Evolutionary conservation across 2,888 invertebrate species (phyloP).

Genomic region (Aplocera efformata): DNA sequence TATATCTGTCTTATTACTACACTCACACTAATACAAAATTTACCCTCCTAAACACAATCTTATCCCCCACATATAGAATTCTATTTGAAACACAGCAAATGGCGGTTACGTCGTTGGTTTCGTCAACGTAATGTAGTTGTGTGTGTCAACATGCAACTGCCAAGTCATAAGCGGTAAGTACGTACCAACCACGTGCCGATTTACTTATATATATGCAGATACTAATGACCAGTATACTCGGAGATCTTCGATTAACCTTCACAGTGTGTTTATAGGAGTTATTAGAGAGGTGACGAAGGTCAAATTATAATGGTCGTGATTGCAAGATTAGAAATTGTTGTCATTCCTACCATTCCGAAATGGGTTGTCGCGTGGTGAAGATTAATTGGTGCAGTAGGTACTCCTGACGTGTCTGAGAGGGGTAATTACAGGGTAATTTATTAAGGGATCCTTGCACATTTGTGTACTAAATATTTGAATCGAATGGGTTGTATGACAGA

Average conservation of each 20-base stretch:
- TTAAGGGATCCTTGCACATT: too few species aligned
- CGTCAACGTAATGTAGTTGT: slow-evolving; percentile 30
- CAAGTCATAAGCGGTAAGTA: slow-evolving; percentile 47
- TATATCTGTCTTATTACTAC: slow-evolving; percentile 50
- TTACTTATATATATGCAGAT: slow-evolving; percentile 37
- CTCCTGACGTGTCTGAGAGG: slow-evolving; percentile 16
- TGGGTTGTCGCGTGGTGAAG: slow-evolving; percentile 29
- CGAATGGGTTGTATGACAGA: too few species aligned
- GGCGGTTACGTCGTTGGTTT: slow-evolving; percentile 23
- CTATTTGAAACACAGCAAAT: slow-evolving; percentile 14
- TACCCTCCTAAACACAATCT: slow-evolving; percentile 17
- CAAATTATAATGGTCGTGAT: slow-evolving; percentile 26
- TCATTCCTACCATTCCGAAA: slow-evolving; percentile 28
- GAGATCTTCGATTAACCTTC: slow-evolving; percentile 32
- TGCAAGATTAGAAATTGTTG: slow-evolving; percentile 36
- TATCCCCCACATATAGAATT: slow-evolving; percentile 16
- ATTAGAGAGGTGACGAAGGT: slow-evolving; percentile 22
- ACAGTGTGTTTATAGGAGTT: slow-evolving; percentile 11
- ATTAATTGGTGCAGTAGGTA: slow-evolving; percentile 38
- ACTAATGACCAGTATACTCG: slow-evolving; percentile 39
- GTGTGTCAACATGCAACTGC: slow-evolving; percentile 53
- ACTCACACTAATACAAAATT: slow-evolving; percentile 38
- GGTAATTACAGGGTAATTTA: slow-evolving; percentile 1
- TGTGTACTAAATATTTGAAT: too few species aligned
- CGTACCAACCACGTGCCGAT: slow-evolving; percentile 56